These are phyloP conservation scores for Castor canadensis DNA, from an alignment of 2,113 vertebrate genomes.

Conservation along the genomic window DNA sequence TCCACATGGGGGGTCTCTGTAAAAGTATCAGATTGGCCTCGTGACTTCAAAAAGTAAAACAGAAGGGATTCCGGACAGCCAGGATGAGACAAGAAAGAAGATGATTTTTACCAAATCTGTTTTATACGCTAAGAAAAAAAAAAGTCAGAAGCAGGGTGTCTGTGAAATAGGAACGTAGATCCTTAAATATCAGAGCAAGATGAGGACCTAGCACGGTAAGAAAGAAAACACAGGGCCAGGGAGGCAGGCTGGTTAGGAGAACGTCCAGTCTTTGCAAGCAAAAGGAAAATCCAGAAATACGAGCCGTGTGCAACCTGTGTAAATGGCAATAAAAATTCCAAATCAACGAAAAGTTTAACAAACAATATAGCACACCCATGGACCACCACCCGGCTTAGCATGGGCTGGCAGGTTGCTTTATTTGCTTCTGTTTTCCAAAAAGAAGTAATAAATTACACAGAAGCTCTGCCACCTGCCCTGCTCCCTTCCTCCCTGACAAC, in stretches of 20 bases:
- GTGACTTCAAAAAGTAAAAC: not conserved
- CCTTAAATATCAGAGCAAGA: not conserved
- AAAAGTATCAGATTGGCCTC: not conserved
- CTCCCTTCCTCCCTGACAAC: not conserved
- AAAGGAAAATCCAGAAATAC: not conserved
- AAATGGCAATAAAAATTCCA: not conserved
- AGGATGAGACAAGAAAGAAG: not conserved
- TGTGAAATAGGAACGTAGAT: not conserved
- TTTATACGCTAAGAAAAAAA: not conserved
- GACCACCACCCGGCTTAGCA: not conserved
- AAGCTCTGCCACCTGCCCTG: not conserved
- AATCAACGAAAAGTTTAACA: not conserved
- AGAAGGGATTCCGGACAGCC: not conserved
- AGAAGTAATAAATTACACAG: not conserved
- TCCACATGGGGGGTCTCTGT: not conserved
- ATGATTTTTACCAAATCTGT: not conserved
- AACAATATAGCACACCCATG: not conserved
- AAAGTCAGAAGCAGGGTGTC: not conserved
- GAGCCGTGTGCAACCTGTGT: not conserved
- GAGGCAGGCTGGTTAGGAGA: not conserved
- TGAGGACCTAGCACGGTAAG: not conserved
- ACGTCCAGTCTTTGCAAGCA: not conserved
- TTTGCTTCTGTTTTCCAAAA: not conserved
- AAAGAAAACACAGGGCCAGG: not conserved
- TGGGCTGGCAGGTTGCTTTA: not conserved